Evolutionary conservation across 2,113 vertebrate species (phyloP), one percentile per base, ranked within the genome.

Genomic region (Elachura formosa): DNA sequence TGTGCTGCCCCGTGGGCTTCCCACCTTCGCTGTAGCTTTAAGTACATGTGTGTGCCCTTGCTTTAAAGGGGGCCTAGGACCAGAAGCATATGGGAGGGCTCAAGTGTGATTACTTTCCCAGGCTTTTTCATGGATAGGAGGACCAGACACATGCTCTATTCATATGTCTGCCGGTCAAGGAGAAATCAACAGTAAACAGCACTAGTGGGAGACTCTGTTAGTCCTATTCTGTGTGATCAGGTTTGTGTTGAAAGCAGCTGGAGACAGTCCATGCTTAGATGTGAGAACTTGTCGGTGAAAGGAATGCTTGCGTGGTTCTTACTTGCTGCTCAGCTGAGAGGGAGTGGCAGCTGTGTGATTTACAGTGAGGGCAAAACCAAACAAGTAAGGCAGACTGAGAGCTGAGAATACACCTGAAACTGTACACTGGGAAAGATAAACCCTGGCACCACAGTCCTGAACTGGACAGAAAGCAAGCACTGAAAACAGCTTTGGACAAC

Each of bases 81-180:
- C 49, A 93, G 46, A 40, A 46, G 83, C 52, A 48, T 77, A 56
- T 75, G 66, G 61, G 76, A 90, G 22, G n/a, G 77, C 66, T 93
- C 58, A 56, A 74, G n/a, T 25, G 66, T 76, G 74, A 87, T 89
- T 92, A 77, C 58, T 89, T 96, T 95, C 87, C 73, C 90, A 89
- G 73, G 41, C 49, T 89, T 93, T 84, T 61, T 83, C 40, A 26
- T 26, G 41, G 26, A 33, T 40, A 26, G 77, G 23, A 59, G 43
- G 72, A 71, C n/a, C 36, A 86, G 86, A 91, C 84, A 84, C 54
- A 94, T 92, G 54, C 45, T 82, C 54, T 78, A 68, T 89, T 94
- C 77, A 72, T 49, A 36, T 31, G 14, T 55, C 71, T 76, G 41
- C 28, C 36, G 14, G 56, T 56, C 41, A 56, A 72, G 64, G 40